These are phyloP conservation scores for Picus viridis DNA, from an alignment of 2,797 vertebrate species.

Conservation along the genomic window DNA sequence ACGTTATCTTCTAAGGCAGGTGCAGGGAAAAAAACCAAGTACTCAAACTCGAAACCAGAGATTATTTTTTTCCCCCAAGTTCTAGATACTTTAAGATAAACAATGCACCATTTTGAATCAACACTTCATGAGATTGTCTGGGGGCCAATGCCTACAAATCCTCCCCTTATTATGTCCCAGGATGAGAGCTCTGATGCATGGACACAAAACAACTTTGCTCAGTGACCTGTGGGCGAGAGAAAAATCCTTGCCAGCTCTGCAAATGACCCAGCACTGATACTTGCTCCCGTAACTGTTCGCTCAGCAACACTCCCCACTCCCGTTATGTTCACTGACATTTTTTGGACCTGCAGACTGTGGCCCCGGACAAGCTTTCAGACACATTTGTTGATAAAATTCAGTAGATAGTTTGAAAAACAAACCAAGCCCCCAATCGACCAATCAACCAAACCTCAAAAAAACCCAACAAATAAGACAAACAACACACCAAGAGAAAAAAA, in stretches of 20 bases:
- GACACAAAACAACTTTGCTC: slow-evolving; percentile 63
- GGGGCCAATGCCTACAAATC: neutral
- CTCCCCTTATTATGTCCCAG: neutral
- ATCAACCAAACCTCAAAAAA: too few species aligned
- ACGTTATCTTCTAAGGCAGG: neutral
- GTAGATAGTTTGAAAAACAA: slow-evolving; percentile 1
- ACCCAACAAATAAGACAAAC: too few species aligned
- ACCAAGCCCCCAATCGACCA: too few species aligned
- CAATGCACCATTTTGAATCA: neutral
- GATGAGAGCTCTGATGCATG: slow-evolving; percentile 11
- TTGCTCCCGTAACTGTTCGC: neutral
- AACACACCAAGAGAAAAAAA: too few species aligned
- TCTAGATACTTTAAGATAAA: slow-evolving; percentile 13
- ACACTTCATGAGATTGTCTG: neutral
- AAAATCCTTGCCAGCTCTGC: slow-evolving; percentile 36
- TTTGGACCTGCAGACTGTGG: neutral
- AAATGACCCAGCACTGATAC: slow-evolving; percentile 56
- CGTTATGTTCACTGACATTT: neutral
- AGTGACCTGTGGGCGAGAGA: slow-evolving; percentile 26
- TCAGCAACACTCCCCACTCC: slow-evolving; percentile 21
- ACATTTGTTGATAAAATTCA: neutral
- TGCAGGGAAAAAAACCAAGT: too few species aligned
- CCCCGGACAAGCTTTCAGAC: neutral
- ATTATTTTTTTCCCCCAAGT: neutral
- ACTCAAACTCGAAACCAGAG: too few species aligned